Evolutionary conservation across 2,113 vertebrate species (phyloP), one percentile per base, ranked within the genome.

Genomic region (Onychorhynchus coronatus): DNA sequence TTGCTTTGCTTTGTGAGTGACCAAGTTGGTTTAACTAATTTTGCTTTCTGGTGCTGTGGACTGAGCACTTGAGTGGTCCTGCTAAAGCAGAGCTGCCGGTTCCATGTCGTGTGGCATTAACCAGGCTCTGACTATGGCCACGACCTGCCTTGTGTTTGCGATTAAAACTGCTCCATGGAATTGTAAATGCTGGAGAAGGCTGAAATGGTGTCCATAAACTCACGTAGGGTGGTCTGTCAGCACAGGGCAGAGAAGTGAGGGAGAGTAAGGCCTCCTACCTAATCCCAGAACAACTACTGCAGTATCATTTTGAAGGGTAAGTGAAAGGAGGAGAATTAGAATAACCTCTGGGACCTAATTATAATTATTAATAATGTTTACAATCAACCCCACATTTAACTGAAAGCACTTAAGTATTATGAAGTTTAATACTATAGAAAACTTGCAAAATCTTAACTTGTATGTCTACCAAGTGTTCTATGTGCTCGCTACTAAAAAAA

Each of bases 1-100:
- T 98, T 98, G 93, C 92, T 98, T 91, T 97, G 75, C 72, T 97
- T 97, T 97, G 96, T 97, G 94, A 96, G 96, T 81, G 95, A 93
- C 22, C 70, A 97, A 82, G 94, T 83, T 84, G 91, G 92, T 97
- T 98, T 97, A 97, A 93, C 94, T 91, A 88, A 93, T 91, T 95
- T 95, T 97, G 80, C 97, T 97, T 96, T 93, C 95, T 81, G 63
- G 94, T 82, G 85, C 79, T 50, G 16, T 87, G 83, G 83, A 84
- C 93, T 96, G 92, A 96, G 97, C 90, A 77, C 84, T 96, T 27
- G 85, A 95, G 85, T 41, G 27, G 62, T 68, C 76, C 93, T 96
- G 89, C 95, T 65, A 44, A 91, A 58, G 58, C 33, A 25, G 71
- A 41, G 65, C 58, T 91, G 66, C 70, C 70, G 50, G 95, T 97